Base-by-base conservation (phyloP, 2,888 invertebrate species). In the Rotaria macrura region DNA sequence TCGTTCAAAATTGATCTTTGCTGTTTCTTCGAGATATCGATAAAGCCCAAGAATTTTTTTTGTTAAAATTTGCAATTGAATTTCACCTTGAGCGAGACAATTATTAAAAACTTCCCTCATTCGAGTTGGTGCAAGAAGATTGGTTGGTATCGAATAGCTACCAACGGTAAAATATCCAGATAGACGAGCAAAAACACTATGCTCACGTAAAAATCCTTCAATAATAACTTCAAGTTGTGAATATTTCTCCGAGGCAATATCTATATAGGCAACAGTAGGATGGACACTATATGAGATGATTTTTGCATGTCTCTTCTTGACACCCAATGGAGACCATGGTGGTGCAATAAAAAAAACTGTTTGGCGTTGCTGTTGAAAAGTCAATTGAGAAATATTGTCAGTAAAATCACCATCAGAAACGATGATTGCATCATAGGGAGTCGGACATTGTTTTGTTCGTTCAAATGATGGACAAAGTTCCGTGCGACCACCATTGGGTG, bases 261-360 rank as follows among this genome's bases (percentile, higher is more conserved):
- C 72, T 38, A 72, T 72, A 72, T 72, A 72, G 5, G 72, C 12
- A 17, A 72, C 72, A 40, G 38, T 72, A 3, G 72, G 9, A 23
- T 72, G 72, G 2, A 72, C 72, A 72, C 72, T 38, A 0, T 17
- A 38, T 20, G 72, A 34, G 23, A 72, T 72, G 2, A n/a, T 3
- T 23, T 23, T 38, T 38, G 72, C 72, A 38, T 72, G 72, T 72
- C n/a, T 72, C 38, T 72, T 20, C 38, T 72, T 38, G 3, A 72
- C 9, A 38, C 38, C 38, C 17, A 5, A 38, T 34, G 72, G 72
- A 12, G 72, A 72, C 72, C 72, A 72, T 38, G 72, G 72, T 38
- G 72, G 72, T 72, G 72, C 72, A 72, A 72, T 23, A 72, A 72
- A 72, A 17, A 72, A 72, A 40, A 72, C 72, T 12, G 72, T 72